phyloP scores from a whole-genome alignment of 2,888 invertebrate genomes.

The Glaucopsyche alexis region DNA sequence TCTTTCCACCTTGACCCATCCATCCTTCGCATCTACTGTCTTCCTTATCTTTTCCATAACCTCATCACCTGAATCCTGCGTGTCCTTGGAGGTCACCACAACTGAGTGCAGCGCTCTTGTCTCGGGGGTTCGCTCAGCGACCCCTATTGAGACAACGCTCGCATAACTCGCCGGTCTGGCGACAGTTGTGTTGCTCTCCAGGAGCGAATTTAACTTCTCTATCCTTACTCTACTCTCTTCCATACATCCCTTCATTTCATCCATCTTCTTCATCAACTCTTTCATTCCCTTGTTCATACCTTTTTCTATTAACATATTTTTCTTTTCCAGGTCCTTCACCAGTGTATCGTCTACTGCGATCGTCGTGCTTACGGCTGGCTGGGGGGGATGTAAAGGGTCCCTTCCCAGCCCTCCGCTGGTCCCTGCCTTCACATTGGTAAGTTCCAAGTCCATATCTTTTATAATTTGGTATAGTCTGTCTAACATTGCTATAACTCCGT shows the following conservation, averaged over 20 bases:
- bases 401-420: not conserved
- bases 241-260: no score
- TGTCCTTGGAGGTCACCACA: no score
- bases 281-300: not conserved
- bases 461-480: not conserved
- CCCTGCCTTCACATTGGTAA: not conserved
- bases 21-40: no score
- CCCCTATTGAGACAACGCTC: not conserved
- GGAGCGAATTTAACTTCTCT: not conserved
- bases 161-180: not conserved
- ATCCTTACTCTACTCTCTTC: not conserved
- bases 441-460: not conserved
- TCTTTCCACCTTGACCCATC: no score
- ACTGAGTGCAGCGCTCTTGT: not conserved
- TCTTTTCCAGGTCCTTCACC: not conserved
- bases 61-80: no score
- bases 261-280: no score
- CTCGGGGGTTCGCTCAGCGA: not conserved
- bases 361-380: not conserved
- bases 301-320: not conserved
- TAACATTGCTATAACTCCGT: not conserved
- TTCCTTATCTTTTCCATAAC: no score
- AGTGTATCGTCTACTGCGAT: not conserved
- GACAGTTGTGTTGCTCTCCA: not conserved
- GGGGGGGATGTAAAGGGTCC: not conserved